Percentiles rank a stretch among this genome's conserved stretches.
Evolutionary conservation across 2,888 invertebrate species (phyloP).

Genomic region (Cantharis lateralis): DNA sequence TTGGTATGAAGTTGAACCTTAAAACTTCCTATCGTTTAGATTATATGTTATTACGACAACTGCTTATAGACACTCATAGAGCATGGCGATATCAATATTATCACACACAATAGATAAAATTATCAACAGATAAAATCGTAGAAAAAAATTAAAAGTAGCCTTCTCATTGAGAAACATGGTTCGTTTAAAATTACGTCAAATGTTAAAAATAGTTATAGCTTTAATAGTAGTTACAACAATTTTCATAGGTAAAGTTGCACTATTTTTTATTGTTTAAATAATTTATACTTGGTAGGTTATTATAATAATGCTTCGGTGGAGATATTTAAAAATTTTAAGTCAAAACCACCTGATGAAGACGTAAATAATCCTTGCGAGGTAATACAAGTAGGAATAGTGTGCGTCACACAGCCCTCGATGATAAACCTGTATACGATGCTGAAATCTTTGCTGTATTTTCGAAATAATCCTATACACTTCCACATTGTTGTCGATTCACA

Average conservation of each 20-base stretch:
- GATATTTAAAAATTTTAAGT: not conserved
- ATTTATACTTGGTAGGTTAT: not conserved
- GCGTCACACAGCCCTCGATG: not conserved
- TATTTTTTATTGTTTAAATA: not conserved
- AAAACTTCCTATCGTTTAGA: too few relatives aligned
- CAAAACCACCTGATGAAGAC: not conserved
- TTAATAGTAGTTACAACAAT: not conserved
- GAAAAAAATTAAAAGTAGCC: too few relatives aligned
- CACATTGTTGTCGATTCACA: not conserved
- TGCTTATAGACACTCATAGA: too few relatives aligned
- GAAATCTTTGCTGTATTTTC: not conserved
- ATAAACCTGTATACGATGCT: not conserved
- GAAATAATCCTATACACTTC: not conserved
- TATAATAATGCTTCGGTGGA: not conserved
- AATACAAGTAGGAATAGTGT: not conserved
- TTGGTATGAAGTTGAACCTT: too few relatives aligned
- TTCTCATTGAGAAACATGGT: not conserved
- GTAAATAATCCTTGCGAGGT: not conserved
- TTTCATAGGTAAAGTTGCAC: not conserved
- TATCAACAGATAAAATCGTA: too few relatives aligned
- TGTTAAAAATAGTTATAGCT: not conserved
- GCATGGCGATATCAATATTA: too few relatives aligned
- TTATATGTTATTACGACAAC: too few relatives aligned
- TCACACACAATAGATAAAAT: too few relatives aligned
- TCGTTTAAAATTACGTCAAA: not conserved